These are phyloP conservation scores for Paradisaea rubra DNA, from an alignment of 2,113 vertebrate genomes.

Conservation along the genomic window DNA sequence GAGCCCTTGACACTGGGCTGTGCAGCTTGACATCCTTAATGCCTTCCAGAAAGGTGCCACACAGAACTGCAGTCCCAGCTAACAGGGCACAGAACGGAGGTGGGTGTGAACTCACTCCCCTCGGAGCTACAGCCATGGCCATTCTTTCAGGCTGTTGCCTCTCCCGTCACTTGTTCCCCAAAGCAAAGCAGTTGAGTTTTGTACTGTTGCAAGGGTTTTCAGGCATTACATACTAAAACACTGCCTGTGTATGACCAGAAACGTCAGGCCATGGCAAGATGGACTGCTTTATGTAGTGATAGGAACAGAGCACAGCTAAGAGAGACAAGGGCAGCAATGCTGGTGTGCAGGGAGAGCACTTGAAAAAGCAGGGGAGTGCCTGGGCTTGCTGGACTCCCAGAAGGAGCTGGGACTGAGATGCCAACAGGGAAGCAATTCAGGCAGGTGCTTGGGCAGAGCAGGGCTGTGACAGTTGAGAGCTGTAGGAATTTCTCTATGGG, in stretches of 20 bases:
- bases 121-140: neutral
- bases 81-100: neutral
- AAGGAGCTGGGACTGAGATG: neutral
- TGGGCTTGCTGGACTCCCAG: neutral
- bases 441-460: neutral
- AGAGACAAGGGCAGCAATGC: neutral
- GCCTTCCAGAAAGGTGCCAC: neutral
- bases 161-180: neutral
- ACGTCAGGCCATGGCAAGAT: neutral
- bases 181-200: neutral
- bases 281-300: neutral
- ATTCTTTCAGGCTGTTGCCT: neutral
- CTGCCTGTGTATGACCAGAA: neutral
- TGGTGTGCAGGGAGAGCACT: neutral
- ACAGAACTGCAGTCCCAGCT: neutral
- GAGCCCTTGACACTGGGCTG: neutral
- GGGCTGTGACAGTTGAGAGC: neutral
- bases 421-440: neutral
- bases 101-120: neutral
- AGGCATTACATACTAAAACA: neutral
- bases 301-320: neutral
- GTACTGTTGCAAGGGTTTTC: neutral
- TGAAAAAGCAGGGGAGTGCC: neutral
- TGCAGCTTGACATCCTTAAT: neutral
- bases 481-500: neutral